A percentile compares a stretch with the other conserved stretches of the same genome.
phyloP scores from a whole-genome alignment of 2,113 vertebrate genomes.

The mouse (Mus musculus) region DNA sequence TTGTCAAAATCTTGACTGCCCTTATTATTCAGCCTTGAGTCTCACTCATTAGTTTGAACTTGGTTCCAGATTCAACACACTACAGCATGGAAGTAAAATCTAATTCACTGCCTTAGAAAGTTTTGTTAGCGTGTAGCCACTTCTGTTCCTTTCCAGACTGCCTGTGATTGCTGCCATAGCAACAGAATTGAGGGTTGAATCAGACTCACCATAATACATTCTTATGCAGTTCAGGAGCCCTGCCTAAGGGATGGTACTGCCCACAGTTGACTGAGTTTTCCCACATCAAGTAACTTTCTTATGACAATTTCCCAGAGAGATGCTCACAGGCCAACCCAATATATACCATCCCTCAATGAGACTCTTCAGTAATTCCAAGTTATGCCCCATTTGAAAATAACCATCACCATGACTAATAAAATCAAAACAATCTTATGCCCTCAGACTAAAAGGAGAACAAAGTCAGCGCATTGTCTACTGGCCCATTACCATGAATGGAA shows the following conservation, averaged over 20 bases:
- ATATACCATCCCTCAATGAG: background rate
- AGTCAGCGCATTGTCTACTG: background rate
- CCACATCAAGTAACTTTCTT: background rate
- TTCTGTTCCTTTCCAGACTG: background rate
- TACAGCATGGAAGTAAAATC: background rate
- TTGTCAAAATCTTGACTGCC: background rate
- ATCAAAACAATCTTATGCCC: background rate
- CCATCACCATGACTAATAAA: background rate
- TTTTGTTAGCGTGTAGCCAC: background rate
- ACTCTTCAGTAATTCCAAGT: background rate
- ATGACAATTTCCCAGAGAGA: background rate
- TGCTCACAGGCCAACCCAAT: background rate
- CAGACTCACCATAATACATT: background rate
- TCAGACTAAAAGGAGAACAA: background rate
- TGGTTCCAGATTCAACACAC: background rate
- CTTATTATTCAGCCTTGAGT: background rate
- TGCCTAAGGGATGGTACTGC: background rate
- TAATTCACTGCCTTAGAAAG: background rate
- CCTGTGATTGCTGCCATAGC: background rate
- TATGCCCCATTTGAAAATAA: background rate
- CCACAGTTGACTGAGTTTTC: background rate
- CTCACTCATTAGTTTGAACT: background rate
- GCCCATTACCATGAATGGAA: background rate
- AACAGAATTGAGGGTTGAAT: background rate
- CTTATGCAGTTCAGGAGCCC: background rate